Conservation (phyloP, 2,797 vertebrate genomes). For the Cetoscarus ocellatus region DNA sequence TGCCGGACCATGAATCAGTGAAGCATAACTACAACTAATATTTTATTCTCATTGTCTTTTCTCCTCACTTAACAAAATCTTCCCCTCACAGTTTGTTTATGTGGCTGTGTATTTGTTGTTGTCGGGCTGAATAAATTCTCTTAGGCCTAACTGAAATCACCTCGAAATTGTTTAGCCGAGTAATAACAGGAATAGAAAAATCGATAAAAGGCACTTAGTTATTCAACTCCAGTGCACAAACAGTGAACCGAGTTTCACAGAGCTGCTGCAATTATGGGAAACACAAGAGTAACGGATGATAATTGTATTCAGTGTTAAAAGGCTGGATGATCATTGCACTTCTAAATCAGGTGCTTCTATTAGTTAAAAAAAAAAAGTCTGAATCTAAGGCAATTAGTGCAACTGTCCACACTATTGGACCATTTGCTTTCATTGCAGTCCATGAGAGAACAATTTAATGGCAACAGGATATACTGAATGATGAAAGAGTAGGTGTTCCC, state of each 20-base stretch:
- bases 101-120: constrained; percentile 2
- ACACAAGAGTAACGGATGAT: constrained; percentile 1
- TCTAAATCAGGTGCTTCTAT: neutral
- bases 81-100: neutral
- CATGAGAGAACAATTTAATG: neutral
- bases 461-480: constrained; percentile 1
- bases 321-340: neutral
- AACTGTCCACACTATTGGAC: neutral
- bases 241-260: neutral
- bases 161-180: neutral
- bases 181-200: neutral
- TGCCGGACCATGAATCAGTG: neutral
- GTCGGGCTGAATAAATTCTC: constrained; percentile 6
- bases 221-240: neutral
- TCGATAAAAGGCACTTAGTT: neutral
- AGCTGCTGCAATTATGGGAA: constrained; percentile 4
- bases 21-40: neutral
- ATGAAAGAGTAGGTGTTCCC: neutral
- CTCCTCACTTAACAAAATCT: neutral
- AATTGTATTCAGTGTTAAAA: constrained; percentile 6
- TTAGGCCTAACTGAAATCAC: neutral
- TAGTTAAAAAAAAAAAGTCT: neutral
- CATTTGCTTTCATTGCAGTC: neutral
- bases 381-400: neutral
- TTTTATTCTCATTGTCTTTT: neutral